phyloP scores from a whole-genome alignment of 2,797 vertebrate genomes.

The Phrynocephalus forsythii region DNA sequence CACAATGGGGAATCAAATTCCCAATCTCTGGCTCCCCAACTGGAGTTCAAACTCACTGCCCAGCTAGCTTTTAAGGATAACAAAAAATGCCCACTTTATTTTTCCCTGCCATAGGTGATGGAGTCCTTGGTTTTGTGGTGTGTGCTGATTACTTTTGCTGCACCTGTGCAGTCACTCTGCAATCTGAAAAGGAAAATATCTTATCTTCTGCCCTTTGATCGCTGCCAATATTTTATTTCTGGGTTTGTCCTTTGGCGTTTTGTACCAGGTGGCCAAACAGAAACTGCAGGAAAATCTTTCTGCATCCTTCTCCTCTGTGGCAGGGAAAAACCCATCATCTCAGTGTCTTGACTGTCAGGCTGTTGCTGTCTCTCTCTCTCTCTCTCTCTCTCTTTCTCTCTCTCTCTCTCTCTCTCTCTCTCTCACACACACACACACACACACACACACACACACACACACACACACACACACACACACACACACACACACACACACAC shows the following conservation, averaged over 20 bases:
- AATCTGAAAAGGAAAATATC: neutral
- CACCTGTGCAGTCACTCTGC: no score
- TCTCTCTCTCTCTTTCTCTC: no score
- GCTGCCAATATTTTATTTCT: neutral
- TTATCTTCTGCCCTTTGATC: neutral
- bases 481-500: neutral
- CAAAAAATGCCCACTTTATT: no score
- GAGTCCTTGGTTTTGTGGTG: neutral
- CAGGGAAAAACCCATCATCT: neutral
- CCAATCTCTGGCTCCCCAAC: no score
- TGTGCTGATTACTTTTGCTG: neutral
- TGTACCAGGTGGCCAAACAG: neutral
- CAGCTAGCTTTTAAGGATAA: no score
- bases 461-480: neutral
- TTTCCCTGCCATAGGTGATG: no score
- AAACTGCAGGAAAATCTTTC: neutral
- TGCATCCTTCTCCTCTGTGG: neutral
- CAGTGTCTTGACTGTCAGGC: neutral
- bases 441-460: neutral
- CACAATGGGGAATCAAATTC: no score
- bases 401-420: no score
- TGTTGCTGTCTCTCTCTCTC: neutral
- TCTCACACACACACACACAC: no score
- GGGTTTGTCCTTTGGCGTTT: neutral
- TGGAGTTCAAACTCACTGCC: no score